Evolutionary conservation across 2,888 invertebrate genomes (phyloP), one percentile per base, ranked within the genome.

Genomic region (Tanypteryx hageni): DNA sequence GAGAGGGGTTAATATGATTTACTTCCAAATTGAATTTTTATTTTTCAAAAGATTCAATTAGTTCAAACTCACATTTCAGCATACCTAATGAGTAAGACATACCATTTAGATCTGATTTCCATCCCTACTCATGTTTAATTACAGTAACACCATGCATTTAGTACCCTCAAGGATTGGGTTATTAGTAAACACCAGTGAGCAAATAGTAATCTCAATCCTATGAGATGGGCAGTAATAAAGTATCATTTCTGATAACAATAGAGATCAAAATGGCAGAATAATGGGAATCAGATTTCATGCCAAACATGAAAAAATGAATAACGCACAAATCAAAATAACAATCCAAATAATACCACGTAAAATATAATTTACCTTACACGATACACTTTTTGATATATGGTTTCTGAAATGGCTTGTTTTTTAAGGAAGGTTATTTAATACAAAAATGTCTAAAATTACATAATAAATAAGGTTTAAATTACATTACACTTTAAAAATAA

Each of bases 181-280:
- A 89, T 89, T 27, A 89, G 44, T 89, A 89, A 89, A 89, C 89
- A 89, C 64, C 89, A 89, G 89, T 89, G 89, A 89, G 89, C 89
- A 89, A 89, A 89, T 89, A 64, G 89, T 89, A 89, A 76, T 89
- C 89, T 89, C 89, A 89, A 89, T 89, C 89, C 89, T 89, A 89
- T 89, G 89, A 89, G 89, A 68, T 89, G 89, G 89, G 89, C 89
- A 89, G 89, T 89, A 89, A 89, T 89, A 44, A 89, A 89, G 64
- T 89, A 89, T 64, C 89, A 89, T 89, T 89, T 64, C 89, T 89
- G 64, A 89, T 89, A 44, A 89, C 89, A 89, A 89, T 89, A 89
- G 89, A 89, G 89, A 89, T 89, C 89, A 89, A 89, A 89, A 89
- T 89, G 89, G 89, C 89, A 64, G 64, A 89, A 89, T 83, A 83